A percentile compares a stretch with the other conserved stretches of the same genome.
These are phyloP conservation scores for Alosa sapidissima DNA, from an alignment of 2,797 vertebrate genomes.

Conservation along the genomic window DNA sequence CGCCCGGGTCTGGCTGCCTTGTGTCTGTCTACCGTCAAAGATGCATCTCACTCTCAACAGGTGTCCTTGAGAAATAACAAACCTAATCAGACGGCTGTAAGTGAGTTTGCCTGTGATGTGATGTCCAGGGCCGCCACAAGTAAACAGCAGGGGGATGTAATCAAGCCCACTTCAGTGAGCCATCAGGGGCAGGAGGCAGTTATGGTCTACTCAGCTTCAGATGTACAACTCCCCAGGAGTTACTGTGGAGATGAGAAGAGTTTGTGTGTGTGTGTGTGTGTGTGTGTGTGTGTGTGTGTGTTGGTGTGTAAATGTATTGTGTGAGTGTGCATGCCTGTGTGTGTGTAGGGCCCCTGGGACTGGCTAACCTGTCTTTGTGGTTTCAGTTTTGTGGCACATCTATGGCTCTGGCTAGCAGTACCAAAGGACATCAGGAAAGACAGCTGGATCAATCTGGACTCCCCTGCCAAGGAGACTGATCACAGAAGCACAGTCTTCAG, in stretches of 20 bases:
- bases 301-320: background rate
- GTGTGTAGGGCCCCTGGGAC: background rate
- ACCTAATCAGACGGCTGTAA: background rate
- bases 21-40: background rate
- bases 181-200: background rate
- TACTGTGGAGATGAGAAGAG: background rate
- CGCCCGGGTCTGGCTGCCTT: background rate
- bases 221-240: background rate
- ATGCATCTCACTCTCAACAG: background rate
- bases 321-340: background rate
- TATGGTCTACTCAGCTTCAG: background rate
- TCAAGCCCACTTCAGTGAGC: background rate
- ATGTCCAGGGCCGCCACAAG: background rate
- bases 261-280: background rate
- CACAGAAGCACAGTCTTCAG: background rate
- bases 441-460: background rate
- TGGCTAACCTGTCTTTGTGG: background rate
- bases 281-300: background rate
- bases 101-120: background rate
- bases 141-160: background rate
- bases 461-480: background rate
- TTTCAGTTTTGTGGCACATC: background rate
- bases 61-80: background rate
- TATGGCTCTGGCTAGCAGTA: background rate
- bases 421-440: background rate